Conservation (phyloP, 1,140 invertebrate species). For the Drosophila punjabiensis region DNA sequence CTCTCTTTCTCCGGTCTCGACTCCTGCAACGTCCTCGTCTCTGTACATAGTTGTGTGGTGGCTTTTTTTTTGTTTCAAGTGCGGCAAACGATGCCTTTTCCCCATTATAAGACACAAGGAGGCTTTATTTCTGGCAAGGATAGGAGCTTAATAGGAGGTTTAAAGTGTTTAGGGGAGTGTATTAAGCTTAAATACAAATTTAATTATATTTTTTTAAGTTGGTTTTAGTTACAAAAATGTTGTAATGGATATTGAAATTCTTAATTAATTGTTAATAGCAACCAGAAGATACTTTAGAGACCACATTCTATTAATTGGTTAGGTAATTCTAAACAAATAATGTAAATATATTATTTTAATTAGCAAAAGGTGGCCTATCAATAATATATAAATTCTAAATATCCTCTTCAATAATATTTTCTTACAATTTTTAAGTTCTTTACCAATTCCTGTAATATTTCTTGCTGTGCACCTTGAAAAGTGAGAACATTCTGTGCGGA, state of each 20-base stretch:
- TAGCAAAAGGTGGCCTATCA: background rate
- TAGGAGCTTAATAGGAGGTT: no score
- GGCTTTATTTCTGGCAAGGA: background rate
- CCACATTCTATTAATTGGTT: background rate
- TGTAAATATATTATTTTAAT: background rate
- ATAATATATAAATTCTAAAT: no score
- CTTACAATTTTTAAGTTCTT: background rate
- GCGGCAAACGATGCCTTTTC: conserved; percentile 3
- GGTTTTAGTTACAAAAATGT: background rate
- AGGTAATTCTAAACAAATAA: background rate
- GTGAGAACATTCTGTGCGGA: conserved; percentile 59
- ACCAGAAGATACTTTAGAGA: background rate
- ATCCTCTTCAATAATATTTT: no score
- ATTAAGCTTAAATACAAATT: background rate
- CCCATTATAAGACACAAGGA: conserved; percentile 28
- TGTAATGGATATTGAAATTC: background rate
- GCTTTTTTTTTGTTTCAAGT: conserved; percentile 1
- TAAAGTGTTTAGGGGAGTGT: background rate
- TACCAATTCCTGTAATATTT: background rate
- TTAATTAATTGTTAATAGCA: background rate
- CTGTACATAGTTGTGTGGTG: conserved; percentile 24
- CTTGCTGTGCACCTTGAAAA: conserved; percentile 12
- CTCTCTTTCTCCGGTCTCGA: conserved; percentile 32
- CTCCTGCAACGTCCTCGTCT: background rate
- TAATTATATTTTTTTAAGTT: no score